phyloP scores from a whole-genome alignment of 2,113 vertebrate species.

The Seriola dumerili region DNA sequence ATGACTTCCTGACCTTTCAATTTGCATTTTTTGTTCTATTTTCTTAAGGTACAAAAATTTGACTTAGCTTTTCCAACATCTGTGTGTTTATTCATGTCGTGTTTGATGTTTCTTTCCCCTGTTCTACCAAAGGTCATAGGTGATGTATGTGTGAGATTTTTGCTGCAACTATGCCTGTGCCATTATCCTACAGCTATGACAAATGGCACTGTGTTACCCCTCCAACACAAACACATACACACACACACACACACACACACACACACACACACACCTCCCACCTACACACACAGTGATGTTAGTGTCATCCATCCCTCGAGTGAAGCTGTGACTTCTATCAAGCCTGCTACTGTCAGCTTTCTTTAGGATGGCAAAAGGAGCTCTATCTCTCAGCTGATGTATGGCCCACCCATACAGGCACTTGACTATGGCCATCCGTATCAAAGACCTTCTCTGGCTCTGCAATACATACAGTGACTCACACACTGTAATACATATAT shows the following conservation, averaged over 20 bases:
- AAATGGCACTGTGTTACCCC: slow-evolving; percentile 54
- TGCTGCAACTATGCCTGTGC: slow-evolving; percentile 39
- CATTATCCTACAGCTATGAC: slow-evolving; percentile 58
- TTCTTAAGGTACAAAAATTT: background rate
- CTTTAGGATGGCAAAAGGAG: slow-evolving; percentile 31
- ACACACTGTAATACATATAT: too few species aligned
- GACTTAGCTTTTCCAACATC: background rate
- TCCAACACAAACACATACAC: slow-evolving; percentile 44
- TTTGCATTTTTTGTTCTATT: slow-evolving; percentile 1
- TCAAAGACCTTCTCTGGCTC: slow-evolving; percentile 48
- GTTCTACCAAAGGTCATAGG: slow-evolving; percentile 56
- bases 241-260: slow-evolving; percentile 47
- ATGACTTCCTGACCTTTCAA: background rate
- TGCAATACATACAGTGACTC: slow-evolving; percentile 2
- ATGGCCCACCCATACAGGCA: slow-evolving; percentile 38
- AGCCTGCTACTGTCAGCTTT: slow-evolving; percentile 72
- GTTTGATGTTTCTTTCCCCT: slow-evolving; percentile 19
- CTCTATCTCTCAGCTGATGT: slow-evolving; percentile 54
- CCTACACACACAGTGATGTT: slow-evolving; percentile 53
- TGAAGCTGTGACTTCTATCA: slow-evolving; percentile 66
- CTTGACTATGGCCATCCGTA: slow-evolving; percentile 39
- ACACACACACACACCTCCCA: slow-evolving; percentile 37
- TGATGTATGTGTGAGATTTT: slow-evolving; percentile 60
- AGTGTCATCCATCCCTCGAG: slow-evolving; percentile 66
- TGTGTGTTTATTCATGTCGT: slow-evolving; percentile 16